A percentile compares a stretch with the other conserved stretches of the same genome.
These are phyloP conservation scores for Pogonocherus hispidulus DNA, from an alignment of 2,888 invertebrate species.

Conservation along the genomic window DNA sequence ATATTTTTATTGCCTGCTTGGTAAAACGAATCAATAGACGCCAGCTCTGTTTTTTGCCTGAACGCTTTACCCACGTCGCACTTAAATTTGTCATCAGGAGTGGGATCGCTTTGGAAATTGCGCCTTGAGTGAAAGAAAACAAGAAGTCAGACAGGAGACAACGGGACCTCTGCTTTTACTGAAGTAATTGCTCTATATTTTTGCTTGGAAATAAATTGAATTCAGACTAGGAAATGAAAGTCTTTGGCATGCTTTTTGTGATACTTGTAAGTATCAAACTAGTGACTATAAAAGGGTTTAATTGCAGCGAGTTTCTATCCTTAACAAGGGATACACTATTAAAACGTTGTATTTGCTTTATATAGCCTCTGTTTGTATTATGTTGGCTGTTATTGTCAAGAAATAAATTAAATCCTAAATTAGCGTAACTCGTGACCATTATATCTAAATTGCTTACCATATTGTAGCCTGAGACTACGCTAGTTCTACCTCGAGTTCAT, in stretches of 20 bases:
- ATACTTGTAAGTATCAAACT: not conserved
- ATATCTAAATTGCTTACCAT: too few species aligned
- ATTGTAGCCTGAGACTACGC: too few species aligned
- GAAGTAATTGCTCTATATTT: not conserved
- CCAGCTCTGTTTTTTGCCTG: not conserved
- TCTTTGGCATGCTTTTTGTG: not conserved
- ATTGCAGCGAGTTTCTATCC: not conserved
- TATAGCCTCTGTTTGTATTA: too few species aligned
- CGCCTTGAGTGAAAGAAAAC: conserved; percentile 3
- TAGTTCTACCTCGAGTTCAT: too few species aligned
- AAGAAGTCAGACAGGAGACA: not conserved
- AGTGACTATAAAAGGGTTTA: not conserved
- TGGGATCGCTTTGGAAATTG: conserved; percentile 4
- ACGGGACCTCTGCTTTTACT: not conserved
- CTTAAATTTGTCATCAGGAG: conserved; percentile 4
- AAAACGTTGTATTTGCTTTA: too few species aligned
- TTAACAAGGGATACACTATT: too few species aligned
- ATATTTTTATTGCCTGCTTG: not conserved
- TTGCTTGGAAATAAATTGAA: not conserved
- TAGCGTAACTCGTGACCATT: too few species aligned
- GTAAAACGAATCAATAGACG: not conserved
- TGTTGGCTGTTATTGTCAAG: too few species aligned
- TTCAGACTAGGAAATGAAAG: not conserved
- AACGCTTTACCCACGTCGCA: conserved; percentile 4
- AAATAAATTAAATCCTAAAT: too few species aligned